Evolutionary conservation across 2,888 invertebrate species (phyloP).

Genomic region (Hemaris fuciformis): DNA sequence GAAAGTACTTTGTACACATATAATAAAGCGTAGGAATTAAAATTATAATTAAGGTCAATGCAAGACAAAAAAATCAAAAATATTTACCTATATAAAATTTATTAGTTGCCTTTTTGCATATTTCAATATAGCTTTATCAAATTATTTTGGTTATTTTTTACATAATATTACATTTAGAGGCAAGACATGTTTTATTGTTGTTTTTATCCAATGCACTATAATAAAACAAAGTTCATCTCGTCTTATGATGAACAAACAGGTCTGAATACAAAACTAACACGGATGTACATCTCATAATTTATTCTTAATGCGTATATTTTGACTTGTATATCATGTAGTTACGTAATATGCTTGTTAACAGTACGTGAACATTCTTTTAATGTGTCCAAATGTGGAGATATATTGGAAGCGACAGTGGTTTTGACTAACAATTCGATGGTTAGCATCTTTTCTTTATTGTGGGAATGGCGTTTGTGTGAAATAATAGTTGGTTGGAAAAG

Average conservation of each 20-base stretch:
- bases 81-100: no score
- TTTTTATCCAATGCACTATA: no score
- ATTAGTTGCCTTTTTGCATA: no score
- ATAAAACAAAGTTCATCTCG: neutral
- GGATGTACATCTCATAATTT: neutral
- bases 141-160: no score
- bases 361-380: slow-evolving; percentile 1
- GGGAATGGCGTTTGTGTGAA: neutral
- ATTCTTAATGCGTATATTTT: neutral
- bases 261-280: neutral
- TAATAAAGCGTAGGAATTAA: no score
- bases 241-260: neutral
- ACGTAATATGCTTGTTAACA: slow-evolving; percentile 3
- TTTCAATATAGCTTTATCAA: no score
- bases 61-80: no score
- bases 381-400: neutral
- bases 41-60: no score
- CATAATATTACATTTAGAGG: no score
- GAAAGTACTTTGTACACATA: no score
- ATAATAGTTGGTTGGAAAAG: neutral
- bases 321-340: slow-evolving; percentile 7
- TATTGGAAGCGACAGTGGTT: neutral
- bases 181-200: no score
- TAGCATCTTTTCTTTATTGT: neutral
- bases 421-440: slow-evolving; percentile 6